Conservation (phyloP, 2,797 vertebrate species). For the Syngnathus acus region DNA sequence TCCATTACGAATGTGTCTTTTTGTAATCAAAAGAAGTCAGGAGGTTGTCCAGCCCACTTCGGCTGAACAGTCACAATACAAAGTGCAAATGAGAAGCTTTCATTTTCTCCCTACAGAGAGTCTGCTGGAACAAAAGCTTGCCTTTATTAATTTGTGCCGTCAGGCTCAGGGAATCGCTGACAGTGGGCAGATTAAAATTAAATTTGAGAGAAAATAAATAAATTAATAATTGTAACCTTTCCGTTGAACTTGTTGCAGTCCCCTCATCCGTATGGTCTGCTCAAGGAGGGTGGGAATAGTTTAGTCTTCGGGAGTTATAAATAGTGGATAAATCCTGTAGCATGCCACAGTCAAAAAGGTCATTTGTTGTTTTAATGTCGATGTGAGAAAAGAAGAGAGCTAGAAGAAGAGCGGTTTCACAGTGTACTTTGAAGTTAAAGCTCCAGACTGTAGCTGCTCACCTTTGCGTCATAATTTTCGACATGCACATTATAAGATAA, state of each 20-base stretch:
- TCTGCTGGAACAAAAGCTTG: constrained; percentile 60
- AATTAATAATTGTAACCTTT: constrained; percentile 68
- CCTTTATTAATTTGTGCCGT: constrained; percentile 73
- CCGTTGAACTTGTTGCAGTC: constrained; percentile 33
- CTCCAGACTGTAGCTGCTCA: neutral
- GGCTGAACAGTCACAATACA: constrained; percentile 1
- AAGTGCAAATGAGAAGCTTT: constrained; percentile 62
- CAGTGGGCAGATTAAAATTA: constrained; percentile 52
- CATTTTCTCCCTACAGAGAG: constrained; percentile 51
- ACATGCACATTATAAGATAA: neutral
- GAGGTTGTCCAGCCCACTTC: neutral
- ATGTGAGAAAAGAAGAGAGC: neutral
- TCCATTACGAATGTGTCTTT: neutral
- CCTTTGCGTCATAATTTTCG: neutral
- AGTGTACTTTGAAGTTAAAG: neutral
- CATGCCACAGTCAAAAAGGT: constrained; percentile 4
- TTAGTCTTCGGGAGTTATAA: constrained; percentile 14
- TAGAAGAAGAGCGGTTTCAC: neutral
- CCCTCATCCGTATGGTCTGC: constrained; percentile 12
- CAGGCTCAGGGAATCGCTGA: constrained; percentile 65
- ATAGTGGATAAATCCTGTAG: constrained; percentile 6
- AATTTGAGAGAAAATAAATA: constrained; percentile 46
- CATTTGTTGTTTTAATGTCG: neutral
- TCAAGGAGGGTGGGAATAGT: constrained; percentile 11
- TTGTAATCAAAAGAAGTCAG: neutral